These are phyloP conservation scores for Liposcelis brunnea DNA, from an alignment of 2,888 invertebrate species.

Conservation along the genomic window DNA sequence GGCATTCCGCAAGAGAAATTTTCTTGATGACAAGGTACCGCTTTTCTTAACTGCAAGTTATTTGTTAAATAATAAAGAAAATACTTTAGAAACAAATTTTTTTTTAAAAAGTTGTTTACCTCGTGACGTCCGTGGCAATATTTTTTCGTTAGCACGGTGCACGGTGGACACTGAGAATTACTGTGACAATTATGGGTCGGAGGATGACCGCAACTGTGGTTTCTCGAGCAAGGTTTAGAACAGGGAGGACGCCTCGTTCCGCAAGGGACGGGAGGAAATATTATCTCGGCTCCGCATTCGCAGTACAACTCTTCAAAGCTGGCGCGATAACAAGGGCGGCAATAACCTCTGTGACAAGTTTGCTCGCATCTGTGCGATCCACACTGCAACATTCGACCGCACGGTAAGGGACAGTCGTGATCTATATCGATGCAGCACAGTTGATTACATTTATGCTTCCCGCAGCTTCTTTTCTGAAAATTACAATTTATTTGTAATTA, in stretches of 20 bases:
- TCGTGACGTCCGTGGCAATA: slow-evolving; percentile 69
- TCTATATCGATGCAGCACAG: slow-evolving; percentile 74
- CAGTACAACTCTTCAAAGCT: slow-evolving; percentile 86
- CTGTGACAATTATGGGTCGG: slow-evolving; percentile 75
- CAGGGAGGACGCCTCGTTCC: slow-evolving; percentile 77
- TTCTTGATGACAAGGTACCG: slow-evolving; percentile 71
- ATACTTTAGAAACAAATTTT: not conserved
- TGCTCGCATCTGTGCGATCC: slow-evolving; percentile 77
- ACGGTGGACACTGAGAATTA: slow-evolving; percentile 57
- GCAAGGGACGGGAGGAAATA: slow-evolving; percentile 84
- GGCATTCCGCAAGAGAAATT: slow-evolving; percentile 82
- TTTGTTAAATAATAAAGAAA: not conserved
- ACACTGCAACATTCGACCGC: slow-evolving; percentile 68
- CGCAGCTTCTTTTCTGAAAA: slow-evolving; percentile 54
- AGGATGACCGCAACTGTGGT: slow-evolving; percentile 63
- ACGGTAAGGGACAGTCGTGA: slow-evolving; percentile 70
- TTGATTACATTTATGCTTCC: slow-evolving; percentile 79
- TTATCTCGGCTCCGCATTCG: slow-evolving; percentile 71
- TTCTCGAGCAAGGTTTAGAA: slow-evolving; percentile 52
- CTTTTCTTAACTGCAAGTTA: slow-evolving; percentile 51
- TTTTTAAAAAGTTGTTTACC: slow-evolving; percentile 23
- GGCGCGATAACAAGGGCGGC: slow-evolving; percentile 57
- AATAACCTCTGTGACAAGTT: slow-evolving; percentile 77
- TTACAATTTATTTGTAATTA: no score
- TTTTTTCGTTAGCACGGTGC: slow-evolving; percentile 70